These are phyloP conservation scores for Sphyrna mokarran DNA, from an alignment of 2,113 vertebrate genomes.

Conservation along the genomic window DNA sequence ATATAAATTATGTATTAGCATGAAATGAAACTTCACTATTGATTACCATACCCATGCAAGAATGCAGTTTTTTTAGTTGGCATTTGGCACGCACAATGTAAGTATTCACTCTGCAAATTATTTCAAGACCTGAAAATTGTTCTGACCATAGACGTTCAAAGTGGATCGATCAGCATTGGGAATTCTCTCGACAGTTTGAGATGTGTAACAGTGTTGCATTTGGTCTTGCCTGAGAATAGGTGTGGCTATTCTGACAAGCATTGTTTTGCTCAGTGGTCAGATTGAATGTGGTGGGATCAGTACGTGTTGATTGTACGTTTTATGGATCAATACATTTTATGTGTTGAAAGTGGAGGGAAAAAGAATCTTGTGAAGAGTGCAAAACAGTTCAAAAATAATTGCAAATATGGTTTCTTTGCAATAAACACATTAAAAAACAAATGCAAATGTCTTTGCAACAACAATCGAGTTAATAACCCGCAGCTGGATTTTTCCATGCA, in stretches of 20 bases:
- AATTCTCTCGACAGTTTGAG: background rate
- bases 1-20: slow-evolving; percentile 28
- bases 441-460: background rate
- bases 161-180: too few species aligned
- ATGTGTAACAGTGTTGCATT: background rate
- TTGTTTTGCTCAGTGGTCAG: background rate
- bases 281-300: background rate
- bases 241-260: background rate
- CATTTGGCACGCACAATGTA: background rate
- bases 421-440: background rate
- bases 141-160: background rate
- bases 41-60: background rate
- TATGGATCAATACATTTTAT: too few species aligned
- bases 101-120: background rate
- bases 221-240: background rate
- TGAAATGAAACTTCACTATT: slow-evolving; percentile 30
- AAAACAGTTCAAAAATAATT: background rate
- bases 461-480: background rate
- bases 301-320: too few species aligned
- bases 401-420: background rate
- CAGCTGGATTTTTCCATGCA: background rate
- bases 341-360: background rate
- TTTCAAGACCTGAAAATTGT: background rate
- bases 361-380: background rate
- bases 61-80: background rate